Evolutionary conservation across 2,888 invertebrate genomes (phyloP).

Genomic region (Rhyacophila evoluta): DNA sequence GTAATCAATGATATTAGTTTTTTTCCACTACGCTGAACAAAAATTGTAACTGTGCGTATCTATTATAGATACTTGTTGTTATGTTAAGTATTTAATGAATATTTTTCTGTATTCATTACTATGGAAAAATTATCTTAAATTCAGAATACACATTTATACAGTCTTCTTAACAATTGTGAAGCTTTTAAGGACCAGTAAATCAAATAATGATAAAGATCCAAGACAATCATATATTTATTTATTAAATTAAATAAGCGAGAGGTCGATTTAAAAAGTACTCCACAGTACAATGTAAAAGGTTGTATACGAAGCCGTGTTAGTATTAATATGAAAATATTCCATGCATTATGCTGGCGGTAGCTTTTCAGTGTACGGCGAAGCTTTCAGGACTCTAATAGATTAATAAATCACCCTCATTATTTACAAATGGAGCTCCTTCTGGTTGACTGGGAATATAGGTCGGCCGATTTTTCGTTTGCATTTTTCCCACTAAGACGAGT

Average conservation of each 20-base stretch:
- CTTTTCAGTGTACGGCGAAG: conserved; percentile 29
- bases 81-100: no score
- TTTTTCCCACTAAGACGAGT: not conserved
- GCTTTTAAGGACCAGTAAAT: not conserved
- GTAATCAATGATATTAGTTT: no score
- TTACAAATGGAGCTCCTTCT: conserved; percentile 45
- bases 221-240: not conserved
- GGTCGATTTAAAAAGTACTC: conserved; percentile 12
- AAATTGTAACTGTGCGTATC: no score
- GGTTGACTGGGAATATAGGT: conserved; percentile 22
- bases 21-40: no score
- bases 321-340: conserved; percentile 44
- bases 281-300: conserved; percentile 11
- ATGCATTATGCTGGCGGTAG: conserved; percentile 29
- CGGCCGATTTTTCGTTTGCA: conserved; percentile 17
- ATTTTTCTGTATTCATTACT: no score
- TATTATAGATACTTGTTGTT: no score
- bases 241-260: not conserved
- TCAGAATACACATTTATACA: no score
- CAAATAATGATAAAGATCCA: conserved; percentile 5
- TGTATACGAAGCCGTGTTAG: not conserved
- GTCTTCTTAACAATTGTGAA: no score
- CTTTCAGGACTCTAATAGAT: conserved; percentile 48
- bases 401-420: conserved; percentile 49
- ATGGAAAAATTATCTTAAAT: no score